A percentile compares a stretch with the other conserved stretches of the same genome.
phyloP scores from a whole-genome alignment of 2,888 invertebrate genomes.

The Rhorus exstirpatorius region DNA sequence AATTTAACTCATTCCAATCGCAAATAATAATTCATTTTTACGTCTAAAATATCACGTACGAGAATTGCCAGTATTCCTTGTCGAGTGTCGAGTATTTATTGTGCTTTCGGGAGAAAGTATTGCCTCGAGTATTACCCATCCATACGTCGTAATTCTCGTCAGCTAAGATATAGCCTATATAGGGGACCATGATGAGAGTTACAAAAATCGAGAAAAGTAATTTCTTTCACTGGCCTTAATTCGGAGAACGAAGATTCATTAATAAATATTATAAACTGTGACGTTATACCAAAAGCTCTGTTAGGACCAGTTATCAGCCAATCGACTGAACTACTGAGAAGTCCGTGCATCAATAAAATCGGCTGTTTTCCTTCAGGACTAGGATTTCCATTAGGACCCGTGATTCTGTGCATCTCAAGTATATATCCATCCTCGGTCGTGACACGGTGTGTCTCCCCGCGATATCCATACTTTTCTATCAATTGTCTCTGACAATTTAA shows the following conservation, averaged over 20 bases:
- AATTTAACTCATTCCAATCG: too few relatives aligned
- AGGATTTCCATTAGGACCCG: constrained; percentile 87
- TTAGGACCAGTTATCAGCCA: constrained; percentile 92
- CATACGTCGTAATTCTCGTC: constrained; percentile 85
- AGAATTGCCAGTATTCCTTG: constrained; percentile 84
- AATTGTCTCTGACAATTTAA: constrained; percentile 87
- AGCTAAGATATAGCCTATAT: constrained; percentile 81
- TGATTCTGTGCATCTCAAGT: constrained; percentile 92
- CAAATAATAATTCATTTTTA: too few relatives aligned
- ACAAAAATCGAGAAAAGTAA: too few relatives aligned
- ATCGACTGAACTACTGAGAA: constrained; percentile 91
- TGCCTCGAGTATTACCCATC: constrained; percentile 89
- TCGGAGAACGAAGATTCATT: not conserved
- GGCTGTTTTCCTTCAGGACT: constrained; percentile 87
- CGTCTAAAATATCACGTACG: constrained; percentile 74
- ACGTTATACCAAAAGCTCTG: constrained; percentile 89
- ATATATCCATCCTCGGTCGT: constrained; percentile 93
- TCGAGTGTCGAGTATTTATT: constrained; percentile 79
- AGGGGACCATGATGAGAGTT: not conserved
- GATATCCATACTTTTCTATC: constrained; percentile 89
- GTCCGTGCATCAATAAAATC: constrained; percentile 90
- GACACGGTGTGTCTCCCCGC: constrained; percentile 89
- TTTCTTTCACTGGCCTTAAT: not conserved
- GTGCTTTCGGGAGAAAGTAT: constrained; percentile 88
- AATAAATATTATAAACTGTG: not conserved